Evolutionary conservation across 2,113 vertebrate genomes (phyloP), one percentile per base, ranked within the genome.

Genomic region (Carassius carassius): DNA sequence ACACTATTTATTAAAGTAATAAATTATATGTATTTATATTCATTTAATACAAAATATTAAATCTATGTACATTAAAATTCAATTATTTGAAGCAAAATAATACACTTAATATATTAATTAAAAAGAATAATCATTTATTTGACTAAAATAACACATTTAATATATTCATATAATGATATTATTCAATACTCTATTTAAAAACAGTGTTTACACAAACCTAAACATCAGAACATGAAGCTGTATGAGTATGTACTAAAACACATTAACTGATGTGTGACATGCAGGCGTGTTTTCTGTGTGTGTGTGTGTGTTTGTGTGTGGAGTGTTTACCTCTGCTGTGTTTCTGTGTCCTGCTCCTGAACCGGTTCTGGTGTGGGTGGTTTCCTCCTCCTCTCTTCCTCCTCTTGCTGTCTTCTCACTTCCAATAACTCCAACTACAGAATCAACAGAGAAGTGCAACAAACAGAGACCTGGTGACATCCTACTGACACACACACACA

Each of bases 321-420:
- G 4, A 11, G 62, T 16, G 14, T 23, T 94, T 87, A 97, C 97
- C 97, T 96, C 70, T 97, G 95, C 92, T 95, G 94, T 90, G 95
- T 94, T 60, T 95, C 94, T 0, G 89, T 54, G 29, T 96, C 96
- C 81, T 96, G 94, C 14, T 93, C 92, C 73, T 89, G 91, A 60
- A 93, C 91, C 0, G 94, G 93, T 85, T 97, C 97, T 0, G 96
- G 96, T 12, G 96, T 92, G 0, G 96, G 96, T 0, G 97, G 96
- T 87, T 94, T 95, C 86, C 96, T 95, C 92, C 94, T 96, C 87
- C 95, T 90, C 91, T 99, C 97, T 86, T 98, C 97, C 67, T 99
- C 97, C 92, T 99, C 97, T 89, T 99, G 98, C 87, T 94, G 95
- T 92, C 97, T 94, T 91, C 98, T 95, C 89, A 99, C 97, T 93